Evolutionary conservation across 2,797 vertebrate species (phyloP), one percentile per base, ranked within the genome.

Genomic region (Poeciliopsis infans): DNA sequence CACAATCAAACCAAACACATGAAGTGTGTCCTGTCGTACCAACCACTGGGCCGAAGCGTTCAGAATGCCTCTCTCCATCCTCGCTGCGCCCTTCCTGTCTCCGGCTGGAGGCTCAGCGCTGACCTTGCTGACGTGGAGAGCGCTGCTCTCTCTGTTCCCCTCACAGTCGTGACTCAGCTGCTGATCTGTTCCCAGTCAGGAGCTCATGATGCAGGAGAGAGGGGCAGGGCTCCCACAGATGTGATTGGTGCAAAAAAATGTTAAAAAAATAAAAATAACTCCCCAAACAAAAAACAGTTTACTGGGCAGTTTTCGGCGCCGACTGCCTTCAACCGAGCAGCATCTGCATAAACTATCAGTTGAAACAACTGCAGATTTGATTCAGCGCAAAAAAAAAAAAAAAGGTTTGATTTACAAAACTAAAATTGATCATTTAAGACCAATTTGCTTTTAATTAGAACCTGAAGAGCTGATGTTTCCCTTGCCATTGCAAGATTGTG

Each of bases 131-230:
- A 94, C 88, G 91, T 92, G 79, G 77, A 83, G 80, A 80, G 86
- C n/a, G 51, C 83, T 41, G 74, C 78, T 72, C 78, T 64, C 82
- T 51, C 89, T 84, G 83, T 71, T 86, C 81, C 83, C 81, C 85
- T 86, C 85, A 25, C 83, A 85, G 88, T 51, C 64, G 87, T 94
- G 93, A 95, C 93, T 95, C 94, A 95, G 92, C 94, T 95, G 91
- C 92, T 94, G 89, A 92, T 94, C 92, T 92, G 90, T 88, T 92
- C 89, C 87, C 88, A 87, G 88, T 59, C 79, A 91, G 83, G 82
- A 86, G 78, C 88, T 84, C 91, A 88, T 76, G 91, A 91, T 87
- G 87, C 79, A 71, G 80, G 88, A 86, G 75, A 47, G 64, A 45
- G 78, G 79, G 45, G 78, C 49, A 16, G 86, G 77, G 86, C 86